Evolutionary conservation across 2,797 vertebrate species (phyloP), one percentile per base, ranked within the genome.

Genomic region (Neoniphon sammara): DNA sequence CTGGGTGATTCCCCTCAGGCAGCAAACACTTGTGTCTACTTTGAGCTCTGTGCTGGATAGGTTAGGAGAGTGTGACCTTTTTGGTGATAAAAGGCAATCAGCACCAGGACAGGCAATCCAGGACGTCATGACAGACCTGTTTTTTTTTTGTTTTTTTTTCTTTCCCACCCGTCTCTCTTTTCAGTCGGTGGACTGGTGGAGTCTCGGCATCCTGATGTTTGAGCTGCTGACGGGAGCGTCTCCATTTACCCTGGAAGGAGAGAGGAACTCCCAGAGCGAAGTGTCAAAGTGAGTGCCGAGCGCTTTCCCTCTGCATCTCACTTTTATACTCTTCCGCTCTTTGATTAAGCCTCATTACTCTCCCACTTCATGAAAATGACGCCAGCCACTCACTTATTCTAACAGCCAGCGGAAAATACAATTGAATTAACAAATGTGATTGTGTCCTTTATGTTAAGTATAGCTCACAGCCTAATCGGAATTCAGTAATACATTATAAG

Each of bases 131-230:
- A 42, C 2, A 18, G 8, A 6, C 14, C 47, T 36, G 8, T 57
- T 14, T 6, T 44, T 23, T 46, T 34, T 23, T 59, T 52, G 6
- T 21, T 20, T 3, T 39, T 54, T 46, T 42, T 66, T 36, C 12
- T 1, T 21, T 21, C 20, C 10, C 54, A 3, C 54, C 34, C 7
- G 3, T 61, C 3, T 49, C 69, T 55, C 36, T n/a, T 25, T 34
- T 23, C 77, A 98, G 97, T 95, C 96, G 0, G 97, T 98, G 71
- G 97, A 98, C 86, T 97, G 97, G 97, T 98, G 97, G 97, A 98
- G 96, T 78, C 90, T 98, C 55, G 97, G 97, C 2, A 97, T 97
- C 89, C 89, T 97, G 77, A 96, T 97, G 91, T 98, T 97, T 56
- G 96, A 98, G 91, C 93, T 97, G 70, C 91, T 98, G 86, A 98